Conservation (phyloP, 2,888 invertebrate species). For the Mythimna ferrago region DNA sequence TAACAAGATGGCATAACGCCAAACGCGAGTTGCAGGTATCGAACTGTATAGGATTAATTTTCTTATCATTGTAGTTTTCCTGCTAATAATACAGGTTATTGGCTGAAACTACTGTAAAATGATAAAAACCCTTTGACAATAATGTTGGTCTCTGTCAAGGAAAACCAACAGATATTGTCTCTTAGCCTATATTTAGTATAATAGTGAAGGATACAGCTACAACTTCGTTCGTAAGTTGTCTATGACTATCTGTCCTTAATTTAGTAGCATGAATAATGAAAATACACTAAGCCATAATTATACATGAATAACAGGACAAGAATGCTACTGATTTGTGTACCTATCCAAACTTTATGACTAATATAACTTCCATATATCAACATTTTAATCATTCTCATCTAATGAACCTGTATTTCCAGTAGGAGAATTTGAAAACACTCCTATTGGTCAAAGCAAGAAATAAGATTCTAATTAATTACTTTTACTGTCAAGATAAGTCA, state of each 20-base stretch:
- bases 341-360: slow-evolving; percentile 14
- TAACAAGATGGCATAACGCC: slow-evolving; percentile 49
- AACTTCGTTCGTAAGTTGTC: slow-evolving; percentile 33
- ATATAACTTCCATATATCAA: neutral
- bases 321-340: slow-evolving; percentile 14
- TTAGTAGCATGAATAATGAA: slow-evolving; percentile 8
- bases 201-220: slow-evolving; percentile 7
- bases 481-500: neutral
- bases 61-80: slow-evolving; percentile 61
- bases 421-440: slow-evolving; percentile 8
- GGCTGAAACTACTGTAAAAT: slow-evolving; percentile 17
- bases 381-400: slow-evolving; percentile 19
- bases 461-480: slow-evolving; percentile 21
- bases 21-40: slow-evolving; percentile 31
- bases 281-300: slow-evolving; percentile 1
- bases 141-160: slow-evolving; percentile 14
- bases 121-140: slow-evolving; percentile 7
- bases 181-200: slow-evolving; percentile 31
- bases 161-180: slow-evolving; percentile 36
- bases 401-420: slow-evolving; percentile 18
- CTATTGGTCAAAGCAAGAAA: slow-evolving; percentile 10
- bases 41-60: slow-evolving; percentile 45
- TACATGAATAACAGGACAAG: neutral
- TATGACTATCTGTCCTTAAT: slow-evolving; percentile 21
- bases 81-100: slow-evolving; percentile 36